phyloP scores from a whole-genome alignment of 2,797 vertebrate species.

The Carcharodon carcharias region DNA sequence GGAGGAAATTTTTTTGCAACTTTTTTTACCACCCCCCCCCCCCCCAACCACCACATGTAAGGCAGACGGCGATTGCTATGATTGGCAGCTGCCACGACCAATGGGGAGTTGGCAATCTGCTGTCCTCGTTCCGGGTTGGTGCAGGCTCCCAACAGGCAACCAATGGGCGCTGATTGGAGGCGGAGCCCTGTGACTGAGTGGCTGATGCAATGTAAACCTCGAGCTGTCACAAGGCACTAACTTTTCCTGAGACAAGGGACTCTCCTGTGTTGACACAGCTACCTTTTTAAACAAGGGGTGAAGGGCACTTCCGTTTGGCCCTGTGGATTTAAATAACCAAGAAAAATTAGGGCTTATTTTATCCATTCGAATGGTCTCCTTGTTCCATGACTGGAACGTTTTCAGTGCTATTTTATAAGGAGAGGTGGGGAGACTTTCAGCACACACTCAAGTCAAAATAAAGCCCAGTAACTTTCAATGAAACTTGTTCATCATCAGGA shows the following conservation, averaged over 20 bases:
- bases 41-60: too few species aligned
- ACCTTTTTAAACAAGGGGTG: background rate
- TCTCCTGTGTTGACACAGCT: background rate
- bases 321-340: background rate
- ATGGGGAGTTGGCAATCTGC: background rate
- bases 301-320: background rate
- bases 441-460: too few species aligned
- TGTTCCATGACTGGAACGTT: background rate
- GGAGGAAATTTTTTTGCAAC: background rate
- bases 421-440: too few species aligned
- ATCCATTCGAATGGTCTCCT: background rate
- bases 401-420: background rate
- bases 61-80: background rate
- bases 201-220: slow-evolving; percentile 29
- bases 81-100: background rate
- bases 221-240: background rate
- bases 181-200: background rate
- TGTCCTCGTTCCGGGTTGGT: background rate
- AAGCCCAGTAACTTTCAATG: background rate
- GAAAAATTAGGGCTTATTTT: background rate
- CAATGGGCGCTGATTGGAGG: background rate
- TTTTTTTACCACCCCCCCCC: background rate
- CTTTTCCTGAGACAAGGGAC: background rate
- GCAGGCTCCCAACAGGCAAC: accelerated
- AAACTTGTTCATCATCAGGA: background rate